Evolutionary conservation across 1,140 invertebrate species (phyloP).

Genomic region (Cyphomyrmex costatus): DNA sequence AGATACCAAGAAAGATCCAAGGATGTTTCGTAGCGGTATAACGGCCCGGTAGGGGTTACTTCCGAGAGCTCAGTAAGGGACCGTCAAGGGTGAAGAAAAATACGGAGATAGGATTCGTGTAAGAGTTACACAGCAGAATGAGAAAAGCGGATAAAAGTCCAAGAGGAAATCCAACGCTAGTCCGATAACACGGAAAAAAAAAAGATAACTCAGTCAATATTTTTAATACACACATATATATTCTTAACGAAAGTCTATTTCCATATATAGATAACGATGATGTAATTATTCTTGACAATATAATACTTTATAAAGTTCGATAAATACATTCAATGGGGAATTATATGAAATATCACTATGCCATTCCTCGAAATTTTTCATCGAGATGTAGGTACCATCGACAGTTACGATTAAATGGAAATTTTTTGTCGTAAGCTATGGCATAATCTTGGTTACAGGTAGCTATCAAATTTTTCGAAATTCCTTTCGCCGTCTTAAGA

Average conservation of each 20-base stretch:
- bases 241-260: neutral
- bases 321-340: conserved; percentile 5
- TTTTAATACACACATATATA: conserved; percentile 24
- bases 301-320: neutral
- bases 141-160: conserved; percentile 71
- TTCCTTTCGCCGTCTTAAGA: conserved; percentile 50
- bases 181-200: conserved; percentile 41
- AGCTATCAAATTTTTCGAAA: conserved; percentile 54
- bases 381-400: neutral
- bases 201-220: conserved; percentile 54
- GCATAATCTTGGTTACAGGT: conserved; percentile 20
- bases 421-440: conserved; percentile 38
- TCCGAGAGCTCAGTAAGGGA: conserved; percentile 61
- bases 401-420: neutral
- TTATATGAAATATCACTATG: neutral
- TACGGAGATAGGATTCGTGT: conserved; percentile 71
- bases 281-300: neutral
- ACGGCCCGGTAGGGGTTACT: conserved; percentile 42
- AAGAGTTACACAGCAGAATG: conserved; percentile 67
- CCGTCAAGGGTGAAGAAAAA: conserved; percentile 63
- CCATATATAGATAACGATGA: neutral
- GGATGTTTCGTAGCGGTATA: conserved; percentile 59
- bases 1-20: conserved; percentile 17
- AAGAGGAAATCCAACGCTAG: conserved; percentile 64
- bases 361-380: neutral